Evolutionary conservation across 92 coral and sea anemone genomes (phyloP).

Genomic region (Isaurus tuberculatus): DNA sequence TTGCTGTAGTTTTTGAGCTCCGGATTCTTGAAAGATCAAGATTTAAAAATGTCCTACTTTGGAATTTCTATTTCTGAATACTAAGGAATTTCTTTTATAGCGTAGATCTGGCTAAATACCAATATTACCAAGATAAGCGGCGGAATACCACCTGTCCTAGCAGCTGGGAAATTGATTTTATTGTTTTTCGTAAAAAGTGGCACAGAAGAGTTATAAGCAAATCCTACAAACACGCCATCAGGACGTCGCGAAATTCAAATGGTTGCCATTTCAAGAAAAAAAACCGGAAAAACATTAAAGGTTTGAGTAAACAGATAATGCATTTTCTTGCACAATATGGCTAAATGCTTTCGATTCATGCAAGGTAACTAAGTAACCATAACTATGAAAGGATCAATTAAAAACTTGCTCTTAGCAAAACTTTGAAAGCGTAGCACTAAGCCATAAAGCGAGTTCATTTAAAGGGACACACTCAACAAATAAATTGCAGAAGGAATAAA

Average conservation of each 20-base stretch:
- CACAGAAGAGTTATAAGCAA: background rate
- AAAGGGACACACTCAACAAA: background rate
- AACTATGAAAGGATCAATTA: background rate
- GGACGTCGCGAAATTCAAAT: background rate
- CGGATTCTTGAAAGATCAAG: too few relatives aligned
- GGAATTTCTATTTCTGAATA: background rate
- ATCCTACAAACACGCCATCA: background rate
- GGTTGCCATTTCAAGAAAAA: background rate
- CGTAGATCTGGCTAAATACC: background rate
- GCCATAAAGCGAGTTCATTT: background rate
- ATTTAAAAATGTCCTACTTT: too few relatives aligned
- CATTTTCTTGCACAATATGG: background rate
- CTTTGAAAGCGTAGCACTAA: background rate
- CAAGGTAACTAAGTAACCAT: background rate
- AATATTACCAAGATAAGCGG: background rate
- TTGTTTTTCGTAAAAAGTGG: background rate
- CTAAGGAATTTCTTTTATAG: background rate
- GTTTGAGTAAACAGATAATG: background rate
- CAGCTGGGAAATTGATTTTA: background rate
- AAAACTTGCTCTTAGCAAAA: constrained; percentile 2
- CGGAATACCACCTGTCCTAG: background rate
- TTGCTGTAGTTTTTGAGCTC: too few relatives aligned
- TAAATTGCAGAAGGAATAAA: background rate
- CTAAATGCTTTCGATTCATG: background rate
- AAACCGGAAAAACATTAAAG: background rate